These are phyloP conservation scores for Myodes glareolus DNA, from an alignment of 2,113 vertebrate genomes.

Conservation along the genomic window DNA sequence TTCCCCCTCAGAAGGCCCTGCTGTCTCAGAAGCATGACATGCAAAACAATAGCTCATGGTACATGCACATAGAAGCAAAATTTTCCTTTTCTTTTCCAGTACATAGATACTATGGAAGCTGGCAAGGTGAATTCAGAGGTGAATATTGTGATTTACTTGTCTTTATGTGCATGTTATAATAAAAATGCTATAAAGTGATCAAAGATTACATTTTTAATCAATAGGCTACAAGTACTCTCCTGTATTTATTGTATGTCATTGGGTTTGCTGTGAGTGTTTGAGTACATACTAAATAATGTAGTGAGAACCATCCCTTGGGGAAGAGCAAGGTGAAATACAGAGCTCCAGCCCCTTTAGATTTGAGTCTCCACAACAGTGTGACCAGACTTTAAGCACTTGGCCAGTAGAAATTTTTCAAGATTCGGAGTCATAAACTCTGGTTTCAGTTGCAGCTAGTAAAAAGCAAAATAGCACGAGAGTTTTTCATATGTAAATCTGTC, in stretches of 20 bases:
- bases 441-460: conserved; percentile 67
- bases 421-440: conserved; percentile 65
- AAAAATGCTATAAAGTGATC: conserved; percentile 39
- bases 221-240: neutral
- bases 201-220: conserved; percentile 44
- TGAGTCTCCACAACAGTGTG: conserved; percentile 46
- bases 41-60: neutral
- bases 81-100: neutral
- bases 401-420: conserved; percentile 63
- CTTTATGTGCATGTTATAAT: conserved; percentile 31
- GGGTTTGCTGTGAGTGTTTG: neutral
- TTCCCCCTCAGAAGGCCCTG: neutral
- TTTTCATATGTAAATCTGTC: conserved; percentile 76
- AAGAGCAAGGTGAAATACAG: neutral
- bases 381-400: conserved; percentile 64
- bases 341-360: conserved; percentile 43
- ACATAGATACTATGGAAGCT: neutral
- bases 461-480: conserved; percentile 67
- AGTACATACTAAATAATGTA: conserved; percentile 50
- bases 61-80: neutral
- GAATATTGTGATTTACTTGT: neutral
- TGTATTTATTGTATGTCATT: neutral
- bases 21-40: neutral
- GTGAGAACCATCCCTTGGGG: neutral
- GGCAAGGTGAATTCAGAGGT: neutral